Percentiles rank a stretch among this genome's conserved stretches.
These are phyloP conservation scores for Sardina pilchardus DNA, from an alignment of 2,113 vertebrate species.

Conservation along the genomic window DNA sequence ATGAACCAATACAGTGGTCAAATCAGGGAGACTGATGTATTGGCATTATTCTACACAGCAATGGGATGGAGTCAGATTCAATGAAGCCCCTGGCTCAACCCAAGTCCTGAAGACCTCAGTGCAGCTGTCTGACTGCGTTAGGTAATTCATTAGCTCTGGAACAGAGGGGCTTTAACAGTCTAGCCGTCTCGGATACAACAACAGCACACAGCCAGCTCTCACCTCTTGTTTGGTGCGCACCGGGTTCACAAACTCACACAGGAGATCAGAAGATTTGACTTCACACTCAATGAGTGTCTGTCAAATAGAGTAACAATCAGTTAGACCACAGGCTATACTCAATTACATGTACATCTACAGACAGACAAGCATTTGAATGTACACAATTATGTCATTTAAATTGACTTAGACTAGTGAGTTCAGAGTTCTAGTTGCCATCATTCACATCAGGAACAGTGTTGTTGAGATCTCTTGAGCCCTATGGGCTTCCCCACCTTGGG, in stretches of 20 bases:
- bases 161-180: neutral
- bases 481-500: conserved; percentile 47
- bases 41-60: neutral
- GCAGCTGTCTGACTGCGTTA: neutral
- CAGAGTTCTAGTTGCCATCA: neutral
- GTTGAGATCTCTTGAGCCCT: neutral
- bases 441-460: neutral
- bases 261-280: conserved; percentile 48
- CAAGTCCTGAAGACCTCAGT: neutral
- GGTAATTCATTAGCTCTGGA: neutral
- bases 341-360: neutral
- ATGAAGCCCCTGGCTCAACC: neutral
- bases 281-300: conserved; percentile 40
- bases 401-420: neutral
- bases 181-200: neutral
- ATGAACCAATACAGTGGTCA: neutral
- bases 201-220: neutral
- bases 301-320: neutral
- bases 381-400: neutral
- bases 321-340: neutral
- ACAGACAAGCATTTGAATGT: neutral
- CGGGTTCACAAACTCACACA: conserved; percentile 88
- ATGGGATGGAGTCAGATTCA: neutral
- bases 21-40: neutral
- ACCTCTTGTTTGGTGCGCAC: conserved; percentile 82